phyloP scores from a whole-genome alignment of 2,888 invertebrate genomes.

The Xestia rhomboidea region DNA sequence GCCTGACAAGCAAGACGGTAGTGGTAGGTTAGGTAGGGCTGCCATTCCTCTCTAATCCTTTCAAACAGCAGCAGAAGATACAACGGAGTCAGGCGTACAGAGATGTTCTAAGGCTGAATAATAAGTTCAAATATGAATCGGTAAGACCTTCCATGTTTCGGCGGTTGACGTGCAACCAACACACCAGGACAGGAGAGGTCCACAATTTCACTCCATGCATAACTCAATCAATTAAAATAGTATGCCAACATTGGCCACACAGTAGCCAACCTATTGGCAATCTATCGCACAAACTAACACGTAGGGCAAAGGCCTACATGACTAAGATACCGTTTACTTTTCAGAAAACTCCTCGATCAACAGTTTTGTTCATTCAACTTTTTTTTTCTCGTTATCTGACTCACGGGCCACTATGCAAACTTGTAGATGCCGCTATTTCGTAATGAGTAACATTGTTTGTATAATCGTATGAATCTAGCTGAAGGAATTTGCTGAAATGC shows the following conservation, averaged over 20 bases:
- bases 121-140: background rate
- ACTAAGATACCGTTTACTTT: conserved; percentile 58
- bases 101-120: background rate
- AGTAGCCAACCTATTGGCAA: conserved; percentile 21
- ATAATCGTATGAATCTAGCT: conserved; percentile 55
- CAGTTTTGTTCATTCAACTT: conserved; percentile 59
- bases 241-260: conserved; percentile 28
- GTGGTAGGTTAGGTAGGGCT: no score
- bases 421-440: conserved; percentile 50
- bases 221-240: background rate
- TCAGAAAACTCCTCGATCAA: conserved; percentile 43
- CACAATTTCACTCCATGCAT: background rate
- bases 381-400: conserved; percentile 54
- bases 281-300: conserved; percentile 27
- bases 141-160: background rate
- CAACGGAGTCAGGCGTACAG: background rate
- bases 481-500: conserved; percentile 65
- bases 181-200: background rate
- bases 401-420: conserved; percentile 39
- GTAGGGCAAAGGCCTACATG: conserved; percentile 64
- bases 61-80: background rate
- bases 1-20: background rate
- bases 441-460: conserved; percentile 52
- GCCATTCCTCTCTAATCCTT: background rate
- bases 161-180: background rate